Conservation (phyloP, 2,797 vertebrate genomes). For the Acanthis flammea region DNA sequence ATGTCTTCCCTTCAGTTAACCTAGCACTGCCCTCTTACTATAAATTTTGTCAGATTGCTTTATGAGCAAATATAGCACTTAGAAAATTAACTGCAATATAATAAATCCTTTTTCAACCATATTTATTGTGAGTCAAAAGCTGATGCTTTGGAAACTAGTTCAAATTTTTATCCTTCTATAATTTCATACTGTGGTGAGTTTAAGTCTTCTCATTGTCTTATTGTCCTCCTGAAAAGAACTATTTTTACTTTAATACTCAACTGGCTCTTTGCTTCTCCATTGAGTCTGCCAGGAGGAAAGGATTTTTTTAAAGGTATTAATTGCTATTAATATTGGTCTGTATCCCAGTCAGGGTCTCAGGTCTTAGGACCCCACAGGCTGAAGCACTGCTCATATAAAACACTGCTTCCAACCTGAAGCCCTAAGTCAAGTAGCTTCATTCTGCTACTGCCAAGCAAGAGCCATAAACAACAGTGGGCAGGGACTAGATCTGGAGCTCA, state of each 20-base stretch:
- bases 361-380: neutral
- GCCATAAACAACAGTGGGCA: neutral
- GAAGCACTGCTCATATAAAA: neutral
- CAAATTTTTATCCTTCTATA: neutral
- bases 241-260: neutral
- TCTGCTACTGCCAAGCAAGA: neutral
- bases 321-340: neutral
- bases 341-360: neutral
- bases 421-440: neutral
- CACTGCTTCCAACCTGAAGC: neutral
- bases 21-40: neutral
- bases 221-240: neutral
- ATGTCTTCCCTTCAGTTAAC: neutral
- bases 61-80: neutral
- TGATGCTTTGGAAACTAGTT: neutral
- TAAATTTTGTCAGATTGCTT: neutral
- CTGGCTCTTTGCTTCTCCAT: neutral
- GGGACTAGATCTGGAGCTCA: neutral
- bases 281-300: neutral
- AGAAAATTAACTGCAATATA: neutral
- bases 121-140: neutral
- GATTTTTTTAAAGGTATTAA: neutral
- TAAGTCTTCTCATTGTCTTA: neutral
- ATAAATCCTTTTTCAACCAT: neutral
- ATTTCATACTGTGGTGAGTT: neutral